These are phyloP conservation scores for Periophthalmus modestus DNA, from an alignment of 2,113 vertebrate species.

Conservation along the genomic window DNA sequence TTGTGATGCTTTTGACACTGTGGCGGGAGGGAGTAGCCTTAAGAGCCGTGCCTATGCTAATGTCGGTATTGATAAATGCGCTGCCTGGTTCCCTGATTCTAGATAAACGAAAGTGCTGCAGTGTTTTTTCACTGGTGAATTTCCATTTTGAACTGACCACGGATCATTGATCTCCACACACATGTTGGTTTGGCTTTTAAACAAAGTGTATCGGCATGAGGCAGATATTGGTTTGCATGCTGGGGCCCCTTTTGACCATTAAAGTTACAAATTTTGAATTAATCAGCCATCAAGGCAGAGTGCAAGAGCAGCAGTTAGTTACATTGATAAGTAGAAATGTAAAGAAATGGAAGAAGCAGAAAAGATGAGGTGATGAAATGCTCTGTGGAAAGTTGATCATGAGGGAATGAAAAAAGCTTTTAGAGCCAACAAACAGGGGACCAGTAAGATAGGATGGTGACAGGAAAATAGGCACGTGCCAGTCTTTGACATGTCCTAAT, in stretches of 20 bases:
- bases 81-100: constrained; percentile 40
- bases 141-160: constrained; percentile 54
- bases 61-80: constrained; percentile 61
- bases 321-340: constrained; percentile 39
- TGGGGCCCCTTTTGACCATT: constrained; percentile 46
- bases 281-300: constrained; percentile 44
- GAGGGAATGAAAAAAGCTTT: constrained; percentile 60
- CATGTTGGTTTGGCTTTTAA: constrained; percentile 34
- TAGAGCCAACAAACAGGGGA: constrained; percentile 43
- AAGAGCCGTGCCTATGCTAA: constrained; percentile 56
- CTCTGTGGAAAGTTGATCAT: constrained; percentile 45
- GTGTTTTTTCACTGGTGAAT: constrained; percentile 41
- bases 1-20: constrained; percentile 26
- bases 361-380: constrained; percentile 24
- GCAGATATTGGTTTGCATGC: constrained; percentile 39
- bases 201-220: constrained; percentile 28
- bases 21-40: constrained; percentile 25
- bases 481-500: constrained; percentile 28
- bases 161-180: constrained; percentile 34
- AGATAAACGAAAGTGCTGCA: constrained; percentile 37
- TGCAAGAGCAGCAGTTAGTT: constrained; percentile 64
- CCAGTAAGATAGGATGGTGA: constrained; percentile 51
- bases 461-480: constrained; percentile 56
- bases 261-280: constrained; percentile 62
- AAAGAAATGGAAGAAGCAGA: constrained; percentile 25